phyloP scores from a whole-genome alignment of 2,113 vertebrate genomes.

The Neopipo cinnamomea region DNA sequence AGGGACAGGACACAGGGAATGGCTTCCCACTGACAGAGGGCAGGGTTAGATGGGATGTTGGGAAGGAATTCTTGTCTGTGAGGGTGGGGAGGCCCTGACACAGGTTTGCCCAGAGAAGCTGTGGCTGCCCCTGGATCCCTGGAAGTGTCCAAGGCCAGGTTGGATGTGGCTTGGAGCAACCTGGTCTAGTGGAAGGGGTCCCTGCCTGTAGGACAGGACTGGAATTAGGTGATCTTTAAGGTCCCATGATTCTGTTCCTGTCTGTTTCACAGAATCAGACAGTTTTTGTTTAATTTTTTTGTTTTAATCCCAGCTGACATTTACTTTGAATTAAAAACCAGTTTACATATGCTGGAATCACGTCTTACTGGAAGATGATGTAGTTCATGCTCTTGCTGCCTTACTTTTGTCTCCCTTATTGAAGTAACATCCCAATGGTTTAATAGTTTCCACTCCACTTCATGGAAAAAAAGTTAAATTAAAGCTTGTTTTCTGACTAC shows the following conservation, averaged over 20 bases:
- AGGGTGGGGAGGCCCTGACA: not conserved
- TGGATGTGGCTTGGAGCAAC: accelerated
- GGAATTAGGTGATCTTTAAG: not conserved
- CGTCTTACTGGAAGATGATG: not conserved
- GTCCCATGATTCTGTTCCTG: accelerated
- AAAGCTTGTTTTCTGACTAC: not conserved
- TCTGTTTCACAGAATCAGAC: not conserved
- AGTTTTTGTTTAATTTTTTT: not conserved
- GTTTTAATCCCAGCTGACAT: not conserved
- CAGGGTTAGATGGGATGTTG: accelerated
- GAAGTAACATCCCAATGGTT: not conserved
- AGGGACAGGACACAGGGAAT: not conserved
- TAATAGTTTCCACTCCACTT: not conserved
- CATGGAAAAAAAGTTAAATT: not conserved
- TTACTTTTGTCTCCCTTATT: not conserved
- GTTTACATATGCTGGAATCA: not conserved
- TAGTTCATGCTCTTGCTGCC: not conserved
- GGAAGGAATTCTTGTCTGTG: accelerated
- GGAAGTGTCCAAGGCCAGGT: accelerated
- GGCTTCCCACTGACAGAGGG: not conserved
- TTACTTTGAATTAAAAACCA: not conserved
- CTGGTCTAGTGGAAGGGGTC: not conserved
- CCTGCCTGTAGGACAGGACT: not conserved
- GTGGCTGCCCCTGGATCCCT: not conserved
- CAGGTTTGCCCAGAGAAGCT: not conserved